These are phyloP conservation scores for Stigmatopora argus DNA, from an alignment of 2,113 vertebrate genomes.

Conservation along the genomic window DNA sequence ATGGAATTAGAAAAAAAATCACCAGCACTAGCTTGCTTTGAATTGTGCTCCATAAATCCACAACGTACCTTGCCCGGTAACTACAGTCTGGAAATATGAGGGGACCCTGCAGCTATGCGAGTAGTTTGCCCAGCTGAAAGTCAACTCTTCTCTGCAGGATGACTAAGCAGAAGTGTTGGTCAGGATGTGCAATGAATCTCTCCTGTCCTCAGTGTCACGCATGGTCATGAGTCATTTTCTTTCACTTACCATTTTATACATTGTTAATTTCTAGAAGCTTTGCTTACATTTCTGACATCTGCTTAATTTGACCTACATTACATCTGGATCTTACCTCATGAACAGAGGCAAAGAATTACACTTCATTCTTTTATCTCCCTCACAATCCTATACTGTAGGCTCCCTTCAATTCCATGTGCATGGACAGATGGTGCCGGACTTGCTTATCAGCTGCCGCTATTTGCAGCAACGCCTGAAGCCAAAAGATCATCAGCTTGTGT, in stretches of 20 bases:
- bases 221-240: background rate
- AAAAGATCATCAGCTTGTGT: constrained; percentile 3
- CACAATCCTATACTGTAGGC: constrained; percentile 8
- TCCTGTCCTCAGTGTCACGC: background rate
- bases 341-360: constrained; percentile 26
- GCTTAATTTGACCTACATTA: constrained; percentile 48
- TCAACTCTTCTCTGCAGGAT: constrained; percentile 25
- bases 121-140: constrained; percentile 21
- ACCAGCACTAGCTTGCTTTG: too few relatives aligned
- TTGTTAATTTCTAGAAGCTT: background rate
- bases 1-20: too few relatives aligned
- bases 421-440: constrained; percentile 40
- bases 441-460: constrained; percentile 39
- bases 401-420: constrained; percentile 35
- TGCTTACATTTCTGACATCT: constrained; percentile 2
- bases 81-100: constrained; percentile 24
- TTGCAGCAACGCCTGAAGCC: constrained; percentile 32
- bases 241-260: background rate
- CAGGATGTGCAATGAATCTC: background rate
- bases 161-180: constrained; percentile 10
- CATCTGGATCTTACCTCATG: constrained; percentile 8
- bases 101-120: constrained; percentile 12
- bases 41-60: background rate
- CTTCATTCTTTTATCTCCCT: constrained; percentile 42
- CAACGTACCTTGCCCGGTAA: constrained; percentile 19